Base-by-base conservation (phyloP, 2,888 invertebrate species). In the Platyscelio sp. region DNA sequence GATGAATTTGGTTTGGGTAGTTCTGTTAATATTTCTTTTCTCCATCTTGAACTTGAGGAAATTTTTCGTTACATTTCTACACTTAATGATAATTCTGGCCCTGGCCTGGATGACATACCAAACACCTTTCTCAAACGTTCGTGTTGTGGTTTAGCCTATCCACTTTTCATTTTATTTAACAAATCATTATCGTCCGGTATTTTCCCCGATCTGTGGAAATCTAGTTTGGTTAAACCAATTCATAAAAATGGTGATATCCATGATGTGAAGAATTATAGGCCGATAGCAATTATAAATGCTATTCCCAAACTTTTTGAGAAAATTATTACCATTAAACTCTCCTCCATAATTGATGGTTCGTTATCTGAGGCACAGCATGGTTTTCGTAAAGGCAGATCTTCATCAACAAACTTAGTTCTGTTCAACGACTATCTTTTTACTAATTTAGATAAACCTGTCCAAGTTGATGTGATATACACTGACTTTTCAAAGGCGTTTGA, bases 261-360 rank as follows among this genome's bases (percentile, higher is more conserved):
- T 24, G 43, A 40, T 24, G 22, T 76, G 13, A 26, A 43, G n/a
- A 76, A 76, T 38, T 60, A 76, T 26, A 18, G 76, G 18, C 67
- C 71, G 6, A 71, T 77, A 1, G 43, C 71, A 1, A 67, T 68
- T 18, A 27, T 77, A 3, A 77, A 72, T 24, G 11, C 20, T 0
- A 60, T 77, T 1, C 72, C 77, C 1, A 83, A 83, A 38, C 18
- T 77, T 5, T 15, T 72, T 0, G 72, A 77, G n/a, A 20, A 40
- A n/a, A 18, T 77, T 13, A 56, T 77, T 7, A n/a, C 26, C 33
- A 4, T 33, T 58, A 33, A 29, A 22, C 33, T 20, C 2, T 6
- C 3, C n/a, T 11, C 27, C 4, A 6, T 58, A n/a, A 26, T 58
- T 26, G 58, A 58, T 26, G 58, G 33, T 33, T 33, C 33, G 33